Evolutionary conservation across 2,888 invertebrate genomes (phyloP).

Genomic region (Venusia cambrica): DNA sequence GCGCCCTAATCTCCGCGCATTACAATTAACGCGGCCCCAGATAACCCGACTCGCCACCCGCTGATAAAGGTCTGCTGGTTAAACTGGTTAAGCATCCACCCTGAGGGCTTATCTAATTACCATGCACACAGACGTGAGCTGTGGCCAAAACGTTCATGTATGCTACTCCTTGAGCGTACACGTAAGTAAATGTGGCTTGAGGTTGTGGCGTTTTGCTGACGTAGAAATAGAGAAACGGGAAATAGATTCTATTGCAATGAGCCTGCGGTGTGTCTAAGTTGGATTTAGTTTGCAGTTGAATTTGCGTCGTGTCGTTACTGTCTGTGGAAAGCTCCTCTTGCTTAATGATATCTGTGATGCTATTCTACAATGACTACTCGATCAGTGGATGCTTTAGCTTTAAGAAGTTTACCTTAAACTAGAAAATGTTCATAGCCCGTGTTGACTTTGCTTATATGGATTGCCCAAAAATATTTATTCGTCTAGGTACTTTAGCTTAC

Average conservation of each 20-base stretch:
- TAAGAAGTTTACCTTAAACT: no score
- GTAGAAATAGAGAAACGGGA: constrained; percentile 14
- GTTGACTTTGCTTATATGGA: no score
- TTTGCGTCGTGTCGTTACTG: not conserved
- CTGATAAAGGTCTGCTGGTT: constrained; percentile 74
- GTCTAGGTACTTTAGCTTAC: no score
- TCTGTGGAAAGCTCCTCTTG: no score
- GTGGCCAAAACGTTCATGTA: constrained; percentile 27
- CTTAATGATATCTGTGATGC: no score
- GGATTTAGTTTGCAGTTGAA: constrained; percentile 4
- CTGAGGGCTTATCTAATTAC: constrained; percentile 79
- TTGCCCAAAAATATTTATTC: no score
- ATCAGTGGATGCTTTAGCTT: no score
- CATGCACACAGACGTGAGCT: constrained; percentile 45
- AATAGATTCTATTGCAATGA: constrained; percentile 16
- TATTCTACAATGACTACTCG: no score
- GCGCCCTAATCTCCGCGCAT: constrained; percentile 72
- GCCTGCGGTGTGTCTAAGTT: not conserved
- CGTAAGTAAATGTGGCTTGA: constrained; percentile 11
- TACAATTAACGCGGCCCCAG: constrained; percentile 78
- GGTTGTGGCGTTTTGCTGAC: constrained; percentile 14
- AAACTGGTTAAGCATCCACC: constrained; percentile 77
- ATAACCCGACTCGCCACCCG: constrained; percentile 79
- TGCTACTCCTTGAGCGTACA: constrained; percentile 4
- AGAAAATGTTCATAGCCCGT: no score